phyloP scores from a whole-genome alignment of 2,797 vertebrate genomes.

The Hirundo rustica region DNA sequence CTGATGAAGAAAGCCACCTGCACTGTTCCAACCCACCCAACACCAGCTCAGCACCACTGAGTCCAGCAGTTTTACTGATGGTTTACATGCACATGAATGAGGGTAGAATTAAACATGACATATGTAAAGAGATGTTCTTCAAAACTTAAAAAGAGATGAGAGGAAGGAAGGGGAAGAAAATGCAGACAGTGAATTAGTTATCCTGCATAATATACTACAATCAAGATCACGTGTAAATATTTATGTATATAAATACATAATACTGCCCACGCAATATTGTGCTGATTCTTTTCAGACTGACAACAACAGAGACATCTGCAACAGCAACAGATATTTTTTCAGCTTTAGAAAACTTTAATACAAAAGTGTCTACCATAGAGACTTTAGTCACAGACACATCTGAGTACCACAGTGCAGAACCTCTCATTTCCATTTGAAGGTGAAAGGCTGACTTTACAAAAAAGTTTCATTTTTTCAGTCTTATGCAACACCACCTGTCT shows the following conservation, averaged over 20 bases:
- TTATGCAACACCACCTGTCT: slow-evolving; percentile 79
- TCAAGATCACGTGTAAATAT: slow-evolving; percentile 13
- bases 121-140: background rate
- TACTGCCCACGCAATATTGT: background rate
- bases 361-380: background rate
- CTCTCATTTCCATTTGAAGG: slow-evolving; percentile 47
- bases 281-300: background rate
- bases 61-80: background rate
- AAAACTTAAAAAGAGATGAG: background rate
- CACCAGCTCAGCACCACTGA: background rate
- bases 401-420: background rate
- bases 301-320: background rate
- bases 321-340: slow-evolving; percentile 5
- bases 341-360: slow-evolving; percentile 30
- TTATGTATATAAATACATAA: background rate
- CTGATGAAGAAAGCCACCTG: background rate
- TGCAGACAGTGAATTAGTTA: background rate
- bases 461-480: slow-evolving; percentile 71
- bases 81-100: background rate
- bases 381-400: background rate
- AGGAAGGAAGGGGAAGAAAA: background rate
- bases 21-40: background rate
- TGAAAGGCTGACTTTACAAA: slow-evolving; percentile 76
- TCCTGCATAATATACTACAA: background rate
- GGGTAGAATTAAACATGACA: background rate